phyloP scores from a whole-genome alignment of 1,140 invertebrate species.

The Ruditapes philippinarum region DNA sequence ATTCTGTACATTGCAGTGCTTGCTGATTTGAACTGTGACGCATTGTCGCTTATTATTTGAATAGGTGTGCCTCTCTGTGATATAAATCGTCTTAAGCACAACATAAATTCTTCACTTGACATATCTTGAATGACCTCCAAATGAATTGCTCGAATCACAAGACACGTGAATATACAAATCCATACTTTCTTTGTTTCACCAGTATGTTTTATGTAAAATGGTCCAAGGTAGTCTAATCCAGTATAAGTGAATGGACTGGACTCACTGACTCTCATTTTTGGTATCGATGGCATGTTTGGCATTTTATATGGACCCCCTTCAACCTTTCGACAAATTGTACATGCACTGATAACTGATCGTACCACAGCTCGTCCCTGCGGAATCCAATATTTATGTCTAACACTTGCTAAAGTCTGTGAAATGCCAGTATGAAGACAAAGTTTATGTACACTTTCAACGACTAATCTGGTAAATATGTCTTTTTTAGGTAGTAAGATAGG shows the following conservation, averaged over 20 bases:
- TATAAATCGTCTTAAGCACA: background rate
- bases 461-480: background rate
- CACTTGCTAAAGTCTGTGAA: background rate
- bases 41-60: slow-evolving; percentile 21
- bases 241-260: background rate
- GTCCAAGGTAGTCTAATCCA: slow-evolving; percentile 11
- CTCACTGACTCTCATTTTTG: background rate
- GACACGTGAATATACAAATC: slow-evolving; percentile 23
- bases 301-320: slow-evolving; percentile 34
- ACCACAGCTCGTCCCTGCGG: background rate
- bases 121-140: background rate
- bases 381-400: slow-evolving; percentile 11
- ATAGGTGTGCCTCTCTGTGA: background rate
- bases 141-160: slow-evolving; percentile 4
- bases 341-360: background rate
- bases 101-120: slow-evolving; percentile 16
- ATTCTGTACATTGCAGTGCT: background rate
- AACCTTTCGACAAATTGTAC: background rate
- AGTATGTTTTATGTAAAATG: background rate
- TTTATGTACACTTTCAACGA: slow-evolving; percentile 20
- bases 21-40: slow-evolving; percentile 1
- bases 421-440: background rate
- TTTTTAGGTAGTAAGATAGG: slow-evolving; percentile 10
- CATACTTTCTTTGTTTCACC: background rate
- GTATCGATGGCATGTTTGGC: background rate